Evolutionary conservation across 2,797 vertebrate species (phyloP).

Genomic region (Anolis apletophallus): DNA sequence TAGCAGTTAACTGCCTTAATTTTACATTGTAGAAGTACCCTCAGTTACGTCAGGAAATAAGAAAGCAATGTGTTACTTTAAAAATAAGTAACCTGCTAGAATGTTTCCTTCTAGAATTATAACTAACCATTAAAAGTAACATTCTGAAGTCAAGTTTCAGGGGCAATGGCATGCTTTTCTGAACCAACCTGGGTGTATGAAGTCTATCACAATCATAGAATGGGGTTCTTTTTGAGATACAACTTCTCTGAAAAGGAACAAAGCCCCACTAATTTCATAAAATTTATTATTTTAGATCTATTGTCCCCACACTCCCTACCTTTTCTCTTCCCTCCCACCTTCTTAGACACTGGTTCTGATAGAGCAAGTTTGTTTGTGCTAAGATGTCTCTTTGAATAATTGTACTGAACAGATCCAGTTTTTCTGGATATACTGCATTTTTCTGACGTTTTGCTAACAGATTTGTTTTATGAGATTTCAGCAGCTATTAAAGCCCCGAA

Average conservation of each 20-base stretch:
- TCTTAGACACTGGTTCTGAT: conserved; percentile 22
- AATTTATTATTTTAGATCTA: neutral
- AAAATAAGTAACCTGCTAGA: too few species aligned
- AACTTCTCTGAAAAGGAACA: conserved; percentile 5
- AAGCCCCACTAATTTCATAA: neutral
- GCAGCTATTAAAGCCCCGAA: conserved; percentile 35
- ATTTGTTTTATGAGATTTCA: conserved; percentile 35
- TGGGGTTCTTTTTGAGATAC: conserved; percentile 1
- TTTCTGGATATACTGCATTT: conserved; percentile 82
- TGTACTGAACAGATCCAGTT: conserved; percentile 74
- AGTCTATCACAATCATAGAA: neutral
- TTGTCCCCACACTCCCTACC: neutral
- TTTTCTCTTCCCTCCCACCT: neutral
- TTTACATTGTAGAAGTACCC: too few species aligned
- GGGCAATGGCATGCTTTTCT: neutral
- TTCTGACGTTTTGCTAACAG: conserved; percentile 68
- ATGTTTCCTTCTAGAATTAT: neutral
- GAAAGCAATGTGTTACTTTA: neutral
- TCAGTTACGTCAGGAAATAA: neutral
- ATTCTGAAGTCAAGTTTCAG: neutral
- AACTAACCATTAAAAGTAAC: neutral
- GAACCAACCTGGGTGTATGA: neutral
- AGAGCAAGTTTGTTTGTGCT: conserved; percentile 6
- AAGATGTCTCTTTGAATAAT: conserved; percentile 57
- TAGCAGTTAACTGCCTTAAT: too few species aligned